Percentiles rank a stretch among this genome's conserved stretches.
Evolutionary conservation across 2,113 vertebrate species (phyloP).

Genomic region (Bambusicola thoracicus): DNA sequence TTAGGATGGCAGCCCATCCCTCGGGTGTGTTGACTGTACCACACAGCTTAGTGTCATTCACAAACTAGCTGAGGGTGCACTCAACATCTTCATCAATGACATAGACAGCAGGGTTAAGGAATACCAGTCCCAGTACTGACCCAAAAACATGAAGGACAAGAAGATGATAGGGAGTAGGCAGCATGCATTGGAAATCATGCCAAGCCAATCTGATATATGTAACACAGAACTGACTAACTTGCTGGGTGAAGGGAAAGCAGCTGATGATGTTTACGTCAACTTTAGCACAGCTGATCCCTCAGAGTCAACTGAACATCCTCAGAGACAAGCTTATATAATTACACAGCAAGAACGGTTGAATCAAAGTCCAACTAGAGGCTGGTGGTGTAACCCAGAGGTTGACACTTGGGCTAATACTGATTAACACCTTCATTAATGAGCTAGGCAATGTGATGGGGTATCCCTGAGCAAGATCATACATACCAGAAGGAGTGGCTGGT

Average conservation of each 20-base stretch:
- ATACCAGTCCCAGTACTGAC: too few relatives aligned
- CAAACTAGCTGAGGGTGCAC: too few relatives aligned
- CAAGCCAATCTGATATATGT: neutral
- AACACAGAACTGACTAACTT: neutral
- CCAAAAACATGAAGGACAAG: neutral
- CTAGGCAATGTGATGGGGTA: neutral
- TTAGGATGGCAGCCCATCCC: too few relatives aligned
- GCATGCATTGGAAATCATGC: neutral
- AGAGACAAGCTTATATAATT: neutral
- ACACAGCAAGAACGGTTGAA: neutral
- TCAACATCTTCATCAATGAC: too few relatives aligned
- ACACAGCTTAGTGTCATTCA: too few relatives aligned
- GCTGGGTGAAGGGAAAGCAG: neutral
- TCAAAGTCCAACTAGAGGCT: neutral
- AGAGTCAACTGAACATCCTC: too few relatives aligned
- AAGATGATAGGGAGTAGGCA: neutral
- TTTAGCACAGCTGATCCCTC: neutral
- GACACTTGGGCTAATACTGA: neutral
- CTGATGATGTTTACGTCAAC: neutral
- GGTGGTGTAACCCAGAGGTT: neutral
- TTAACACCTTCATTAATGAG: neutral
- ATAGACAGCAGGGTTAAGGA: too few relatives aligned
- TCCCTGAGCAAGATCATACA: neutral
- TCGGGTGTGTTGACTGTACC: too few relatives aligned
- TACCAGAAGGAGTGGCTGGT: neutral